Conservation (phyloP, 2,113 vertebrate species). For the Calonectris borealis region DNA sequence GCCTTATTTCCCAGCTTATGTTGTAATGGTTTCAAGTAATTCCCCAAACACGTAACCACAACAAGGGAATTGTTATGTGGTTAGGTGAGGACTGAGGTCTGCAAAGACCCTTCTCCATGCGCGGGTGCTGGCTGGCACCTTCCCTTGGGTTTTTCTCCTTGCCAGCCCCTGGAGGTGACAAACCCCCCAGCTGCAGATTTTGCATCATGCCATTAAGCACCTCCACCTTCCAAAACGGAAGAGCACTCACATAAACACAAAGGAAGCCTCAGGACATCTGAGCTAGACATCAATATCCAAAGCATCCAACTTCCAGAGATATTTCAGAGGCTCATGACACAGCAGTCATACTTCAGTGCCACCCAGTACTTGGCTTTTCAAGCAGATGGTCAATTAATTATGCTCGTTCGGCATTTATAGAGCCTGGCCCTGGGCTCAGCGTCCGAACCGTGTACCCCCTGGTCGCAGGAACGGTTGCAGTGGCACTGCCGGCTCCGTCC, state of each 20-base stretch:
- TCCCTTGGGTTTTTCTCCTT: neutral
- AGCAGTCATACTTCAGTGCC: neutral
- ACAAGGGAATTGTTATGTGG: neutral
- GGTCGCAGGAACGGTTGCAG: fast-evolving
- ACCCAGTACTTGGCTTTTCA: neutral
- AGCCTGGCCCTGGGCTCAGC: neutral
- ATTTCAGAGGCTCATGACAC: fast-evolving
- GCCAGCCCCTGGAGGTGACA: neutral
- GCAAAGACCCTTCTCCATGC: neutral
- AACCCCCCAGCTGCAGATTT: neutral
- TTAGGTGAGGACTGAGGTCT: neutral
- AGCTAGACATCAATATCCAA: fast-evolving
- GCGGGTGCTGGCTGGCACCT: neutral
- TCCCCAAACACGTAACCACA: neutral
- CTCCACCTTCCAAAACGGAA: fast-evolving
- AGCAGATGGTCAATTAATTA: conserved; percentile 52
- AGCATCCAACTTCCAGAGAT: neutral
- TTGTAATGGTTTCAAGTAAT: neutral
- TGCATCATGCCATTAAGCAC: neutral
- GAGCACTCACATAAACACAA: fast-evolving
- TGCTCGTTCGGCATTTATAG: neutral
- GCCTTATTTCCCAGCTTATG: neutral
- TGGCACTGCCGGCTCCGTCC: neutral
- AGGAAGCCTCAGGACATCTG: neutral
- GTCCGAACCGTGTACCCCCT: neutral